Base-by-base conservation (phyloP, 2,888 invertebrate species). In the Kryphioiulus occultus region DNA sequence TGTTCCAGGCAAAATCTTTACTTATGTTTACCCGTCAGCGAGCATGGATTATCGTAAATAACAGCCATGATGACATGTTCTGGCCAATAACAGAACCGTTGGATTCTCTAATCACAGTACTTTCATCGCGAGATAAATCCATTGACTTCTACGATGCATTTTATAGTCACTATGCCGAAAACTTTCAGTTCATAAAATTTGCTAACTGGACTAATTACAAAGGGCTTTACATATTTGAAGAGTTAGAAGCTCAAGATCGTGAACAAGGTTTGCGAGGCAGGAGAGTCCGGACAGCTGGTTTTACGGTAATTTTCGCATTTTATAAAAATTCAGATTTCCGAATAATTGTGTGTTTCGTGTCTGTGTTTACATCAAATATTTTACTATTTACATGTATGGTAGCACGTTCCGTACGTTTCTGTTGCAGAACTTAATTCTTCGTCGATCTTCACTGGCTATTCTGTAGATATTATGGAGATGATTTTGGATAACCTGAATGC, bases 341-440 rank as follows among this genome's bases (percentile, higher is more conserved):
- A 1, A 44, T 44, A 4, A 44, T 9, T 12, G 15, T 17, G 4
- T 3, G 78, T 32, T 68, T 68, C 39, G 9, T 68, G 0, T 68
- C 26, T 0, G 19, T 22, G 3, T 10, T 22, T 68, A 15, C 26
- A 78, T 78, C 4, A 30, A 44, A 78, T 12, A 68, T 26, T 10
- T 7, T 26, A 26, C 26, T 30, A 4, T 78, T 15, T 78, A 35
- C 35, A 35, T 35, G 2, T 7, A 17, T 30, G 30, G 15, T 78
- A 78, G 78, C 78, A 78, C 78, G 78, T 78, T 26, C 78, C 78
- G 15, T 78, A 78, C 78, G 78, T 78, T 78, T 78, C 78, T 26
- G 17, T 30, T 17, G 30, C 78, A 30, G 15, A 78, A 78, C 17
- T 32, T 17, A 78, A 78, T 78, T 78, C 78, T 78, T 78, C 78